Conservation (phyloP, 2,113 vertebrate species). For the Acanthisitta chloris region DNA sequence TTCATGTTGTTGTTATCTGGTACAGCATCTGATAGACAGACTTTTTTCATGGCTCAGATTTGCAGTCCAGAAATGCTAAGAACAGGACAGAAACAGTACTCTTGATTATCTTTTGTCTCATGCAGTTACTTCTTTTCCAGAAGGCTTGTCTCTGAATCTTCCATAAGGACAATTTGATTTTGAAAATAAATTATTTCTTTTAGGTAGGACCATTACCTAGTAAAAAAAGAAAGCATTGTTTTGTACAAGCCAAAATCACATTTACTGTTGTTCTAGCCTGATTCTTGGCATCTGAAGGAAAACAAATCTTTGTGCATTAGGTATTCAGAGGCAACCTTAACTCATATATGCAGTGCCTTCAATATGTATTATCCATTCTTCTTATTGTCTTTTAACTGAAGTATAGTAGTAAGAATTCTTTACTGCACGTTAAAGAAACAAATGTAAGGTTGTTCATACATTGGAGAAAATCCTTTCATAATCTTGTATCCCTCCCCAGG, state of each 20-base stretch:
- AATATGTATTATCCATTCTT: neutral
- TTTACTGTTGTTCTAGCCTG: conserved; percentile 1
- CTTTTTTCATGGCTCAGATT: neutral
- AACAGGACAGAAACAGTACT: neutral
- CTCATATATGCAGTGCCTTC: neutral
- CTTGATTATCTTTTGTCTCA: neutral
- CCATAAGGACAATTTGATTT: neutral
- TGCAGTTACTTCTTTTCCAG: neutral
- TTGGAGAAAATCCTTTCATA: neutral
- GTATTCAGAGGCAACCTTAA: neutral
- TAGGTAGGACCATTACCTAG: neutral
- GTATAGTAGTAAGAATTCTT: neutral
- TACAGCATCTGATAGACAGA: neutral
- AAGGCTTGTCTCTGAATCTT: neutral
- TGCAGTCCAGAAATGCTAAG: neutral
- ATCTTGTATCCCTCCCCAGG: neutral
- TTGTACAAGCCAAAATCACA: neutral
- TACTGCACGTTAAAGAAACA: neutral
- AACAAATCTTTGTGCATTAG: neutral
- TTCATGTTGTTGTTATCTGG: neutral
- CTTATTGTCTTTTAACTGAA: neutral
- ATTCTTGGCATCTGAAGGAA: conserved; percentile 13
- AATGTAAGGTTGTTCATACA: neutral
- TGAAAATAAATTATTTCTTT: neutral
- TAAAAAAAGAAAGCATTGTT: neutral